Evolutionary conservation across 2,888 invertebrate species (phyloP).

Genomic region (Ectemnius cavifrons): DNA sequence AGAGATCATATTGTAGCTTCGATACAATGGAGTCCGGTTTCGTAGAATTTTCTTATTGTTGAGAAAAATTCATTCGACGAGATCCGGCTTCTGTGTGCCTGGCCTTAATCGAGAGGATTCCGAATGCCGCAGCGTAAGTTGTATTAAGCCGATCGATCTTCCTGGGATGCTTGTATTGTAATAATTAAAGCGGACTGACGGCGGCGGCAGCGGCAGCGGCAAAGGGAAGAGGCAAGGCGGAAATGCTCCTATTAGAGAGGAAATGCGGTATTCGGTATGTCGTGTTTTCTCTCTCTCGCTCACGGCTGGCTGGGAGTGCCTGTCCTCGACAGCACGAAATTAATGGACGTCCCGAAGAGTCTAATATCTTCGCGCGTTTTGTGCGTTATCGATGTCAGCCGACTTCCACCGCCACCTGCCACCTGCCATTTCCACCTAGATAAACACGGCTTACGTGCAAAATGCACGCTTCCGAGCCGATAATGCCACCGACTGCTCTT

Average conservation of each 20-base stretch:
- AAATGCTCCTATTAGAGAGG: neutral
- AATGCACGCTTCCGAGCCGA: conserved; percentile 25
- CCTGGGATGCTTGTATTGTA: neutral
- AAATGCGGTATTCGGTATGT: conserved; percentile 14
- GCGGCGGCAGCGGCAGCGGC: neutral
- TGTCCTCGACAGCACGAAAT: conserved; percentile 63
- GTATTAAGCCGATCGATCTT: no score
- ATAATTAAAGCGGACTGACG: conserved; percentile 20
- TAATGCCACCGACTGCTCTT: conserved; percentile 9
- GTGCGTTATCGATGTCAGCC: conserved; percentile 28
- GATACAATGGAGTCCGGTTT: no score
- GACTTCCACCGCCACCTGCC: conserved; percentile 12
- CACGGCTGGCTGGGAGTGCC: conserved; percentile 39
- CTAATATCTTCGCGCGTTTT: conserved; percentile 60
- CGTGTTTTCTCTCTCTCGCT: neutral
- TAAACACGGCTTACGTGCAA: conserved; percentile 40
- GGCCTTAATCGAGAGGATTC: no score
- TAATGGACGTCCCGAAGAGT: conserved; percentile 61
- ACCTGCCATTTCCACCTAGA: conserved; percentile 31
- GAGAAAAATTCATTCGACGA: no score
- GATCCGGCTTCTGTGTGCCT: no score
- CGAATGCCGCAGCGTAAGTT: no score
- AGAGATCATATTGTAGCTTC: no score
- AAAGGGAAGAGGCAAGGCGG: conserved; percentile 13
- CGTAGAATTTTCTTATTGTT: no score